These are phyloP conservation scores for Micoletzkya japonica DNA, from an alignment of 2,888 invertebrate species.

Conservation along the genomic window DNA sequence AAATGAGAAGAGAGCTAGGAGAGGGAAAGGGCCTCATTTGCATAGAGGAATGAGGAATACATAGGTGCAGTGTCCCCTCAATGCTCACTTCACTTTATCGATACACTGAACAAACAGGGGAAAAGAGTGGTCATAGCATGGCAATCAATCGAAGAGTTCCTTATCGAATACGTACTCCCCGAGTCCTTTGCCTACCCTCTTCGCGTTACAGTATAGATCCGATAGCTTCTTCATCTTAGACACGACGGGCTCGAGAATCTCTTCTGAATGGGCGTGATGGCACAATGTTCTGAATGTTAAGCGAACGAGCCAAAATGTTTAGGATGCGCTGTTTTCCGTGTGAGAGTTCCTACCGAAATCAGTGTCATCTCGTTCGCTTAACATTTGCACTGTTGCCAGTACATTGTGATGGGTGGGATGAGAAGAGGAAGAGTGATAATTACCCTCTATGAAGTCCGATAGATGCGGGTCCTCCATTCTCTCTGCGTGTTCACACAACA, in stretches of 20 bases:
- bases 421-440: not conserved
- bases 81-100: no score
- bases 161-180: conserved; percentile 30
- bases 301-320: no score
- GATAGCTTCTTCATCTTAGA: conserved; percentile 19
- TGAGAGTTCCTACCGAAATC: no score
- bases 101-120: not conserved
- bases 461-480: conserved; percentile 29
- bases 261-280: not conserved
- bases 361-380: no score
- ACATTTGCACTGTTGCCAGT: no score
- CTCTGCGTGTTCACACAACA: conserved; percentile 26
- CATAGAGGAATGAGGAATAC: no score
- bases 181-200: conserved; percentile 26
- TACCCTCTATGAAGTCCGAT: conserved; percentile 28
- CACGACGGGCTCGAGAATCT: conserved; percentile 25
- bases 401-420: not conserved
- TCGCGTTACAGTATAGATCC: conserved; percentile 26
- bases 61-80: no score
- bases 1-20: conserved; percentile 16
- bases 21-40: conserved; percentile 22
- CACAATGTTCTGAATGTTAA: not conserved
- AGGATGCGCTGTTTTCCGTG: no score
- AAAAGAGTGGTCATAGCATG: no score
- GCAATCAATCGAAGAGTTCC: conserved; percentile 20